A percentile compares a stretch with the other conserved stretches of the same genome.
phyloP scores from a whole-genome alignment of 2,888 invertebrate genomes.

The Ditula angustiorana region DNA sequence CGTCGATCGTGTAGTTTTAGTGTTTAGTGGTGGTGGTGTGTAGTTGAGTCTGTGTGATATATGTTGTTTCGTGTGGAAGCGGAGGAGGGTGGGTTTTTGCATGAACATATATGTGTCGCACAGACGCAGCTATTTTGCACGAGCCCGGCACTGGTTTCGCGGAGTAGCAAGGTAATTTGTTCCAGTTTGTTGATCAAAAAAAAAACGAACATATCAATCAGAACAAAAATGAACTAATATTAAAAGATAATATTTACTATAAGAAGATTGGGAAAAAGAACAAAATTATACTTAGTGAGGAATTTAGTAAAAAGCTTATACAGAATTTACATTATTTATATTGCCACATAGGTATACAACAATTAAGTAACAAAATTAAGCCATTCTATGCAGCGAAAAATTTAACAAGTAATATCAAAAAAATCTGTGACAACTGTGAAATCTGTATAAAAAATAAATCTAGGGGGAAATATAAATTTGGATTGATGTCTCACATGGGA shows the following conservation, averaged over 20 bases:
- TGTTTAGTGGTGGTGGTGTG: no score
- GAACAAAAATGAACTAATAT: constrained; percentile 23
- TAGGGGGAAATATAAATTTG: constrained; percentile 30
- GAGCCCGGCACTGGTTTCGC: no score
- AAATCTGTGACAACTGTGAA: constrained; percentile 29
- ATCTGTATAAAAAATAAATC: constrained; percentile 33
- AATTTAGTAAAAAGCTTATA: constrained; percentile 39
- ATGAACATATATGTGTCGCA: no score
- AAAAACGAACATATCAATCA: constrained; percentile 40
- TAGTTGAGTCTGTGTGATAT: no score
- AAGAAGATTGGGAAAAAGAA: constrained; percentile 35
- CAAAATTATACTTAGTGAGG: constrained; percentile 43
- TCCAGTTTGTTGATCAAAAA: constrained; percentile 44
- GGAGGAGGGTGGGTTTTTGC: no score
- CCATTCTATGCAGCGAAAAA: constrained; percentile 32
- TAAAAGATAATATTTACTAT: constrained; percentile 41
- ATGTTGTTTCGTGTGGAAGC: no score
- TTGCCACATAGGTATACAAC: constrained; percentile 40
- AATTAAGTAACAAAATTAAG: constrained; percentile 34
- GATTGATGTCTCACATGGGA: neutral
- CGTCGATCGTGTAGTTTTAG: no score
- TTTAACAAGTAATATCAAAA: constrained; percentile 37
- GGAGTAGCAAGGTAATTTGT: no score
- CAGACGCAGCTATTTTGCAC: no score
- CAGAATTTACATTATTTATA: constrained; percentile 31